These are phyloP conservation scores for Saxicola maurus DNA, from an alignment of 2,797 vertebrate genomes.

Conservation along the genomic window DNA sequence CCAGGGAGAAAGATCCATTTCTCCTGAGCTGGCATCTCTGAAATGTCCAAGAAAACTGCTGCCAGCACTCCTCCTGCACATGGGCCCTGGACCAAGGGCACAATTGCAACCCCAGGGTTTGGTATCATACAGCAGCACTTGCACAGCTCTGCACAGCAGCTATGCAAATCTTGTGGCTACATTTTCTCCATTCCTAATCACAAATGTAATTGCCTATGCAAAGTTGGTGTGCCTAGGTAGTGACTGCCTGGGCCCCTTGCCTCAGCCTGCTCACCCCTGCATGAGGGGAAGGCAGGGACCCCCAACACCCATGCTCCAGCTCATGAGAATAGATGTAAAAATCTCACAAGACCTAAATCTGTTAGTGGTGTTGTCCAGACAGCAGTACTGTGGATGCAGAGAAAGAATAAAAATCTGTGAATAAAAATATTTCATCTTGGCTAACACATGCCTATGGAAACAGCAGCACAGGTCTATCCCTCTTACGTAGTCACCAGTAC, in stretches of 20 bases:
- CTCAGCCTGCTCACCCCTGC: background rate
- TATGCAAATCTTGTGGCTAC: constrained; percentile 20
- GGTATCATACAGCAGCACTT: accelerated
- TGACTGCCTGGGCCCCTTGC: background rate
- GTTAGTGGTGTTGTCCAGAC: background rate
- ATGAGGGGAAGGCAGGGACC: background rate
- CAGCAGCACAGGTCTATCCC: background rate
- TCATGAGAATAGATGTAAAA: background rate
- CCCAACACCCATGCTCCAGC: background rate
- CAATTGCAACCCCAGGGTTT: accelerated
- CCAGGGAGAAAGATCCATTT: background rate
- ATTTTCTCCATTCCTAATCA: background rate
- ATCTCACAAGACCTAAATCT: background rate
- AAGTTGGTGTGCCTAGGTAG: background rate
- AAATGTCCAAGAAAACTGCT: background rate
- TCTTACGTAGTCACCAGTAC: accelerated
- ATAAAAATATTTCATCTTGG: background rate
- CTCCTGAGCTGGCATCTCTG: background rate
- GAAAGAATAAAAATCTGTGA: background rate
- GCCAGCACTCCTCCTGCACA: background rate
- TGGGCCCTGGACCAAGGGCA: no score
- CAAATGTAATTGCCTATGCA: background rate
- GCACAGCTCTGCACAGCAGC: background rate
- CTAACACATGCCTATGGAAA: background rate
- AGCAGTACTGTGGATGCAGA: background rate